Conservation (phyloP, 1,140 invertebrate species). For the Drosophila elegans region DNA sequence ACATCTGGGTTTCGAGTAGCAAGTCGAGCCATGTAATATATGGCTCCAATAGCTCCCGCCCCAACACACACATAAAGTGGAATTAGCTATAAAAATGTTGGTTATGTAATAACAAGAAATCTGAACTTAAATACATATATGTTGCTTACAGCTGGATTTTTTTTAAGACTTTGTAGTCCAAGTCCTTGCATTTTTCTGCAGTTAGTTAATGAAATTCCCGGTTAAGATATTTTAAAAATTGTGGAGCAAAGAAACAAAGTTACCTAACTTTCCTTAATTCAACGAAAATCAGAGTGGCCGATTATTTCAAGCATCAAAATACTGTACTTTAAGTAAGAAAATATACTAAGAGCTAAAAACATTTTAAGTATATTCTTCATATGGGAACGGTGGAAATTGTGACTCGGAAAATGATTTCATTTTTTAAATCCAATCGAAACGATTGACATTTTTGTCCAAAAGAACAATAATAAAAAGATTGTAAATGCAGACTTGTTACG, state of each 20-base stretch:
- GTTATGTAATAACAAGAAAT: neutral
- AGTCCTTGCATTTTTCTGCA: slow-evolving; percentile 3
- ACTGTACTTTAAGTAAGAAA: no score
- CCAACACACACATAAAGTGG: slow-evolving; percentile 11
- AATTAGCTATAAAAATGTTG: neutral
- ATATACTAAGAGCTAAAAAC: no score
- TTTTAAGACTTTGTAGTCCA: slow-evolving; percentile 7
- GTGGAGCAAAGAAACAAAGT: neutral
- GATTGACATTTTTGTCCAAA: no score
- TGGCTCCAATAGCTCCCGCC: slow-evolving; percentile 4
- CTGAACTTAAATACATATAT: neutral
- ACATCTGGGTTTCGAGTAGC: slow-evolving; percentile 6
- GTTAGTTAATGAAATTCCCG: no score
- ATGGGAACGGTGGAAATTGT: no score
- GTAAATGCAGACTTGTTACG: no score
- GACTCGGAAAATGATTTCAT: no score
- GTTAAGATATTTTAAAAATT: neutral
- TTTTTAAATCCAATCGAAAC: no score
- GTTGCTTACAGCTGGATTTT: slow-evolving; percentile 1
- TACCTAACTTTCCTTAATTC: neutral
- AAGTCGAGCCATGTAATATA: slow-evolving; percentile 4
- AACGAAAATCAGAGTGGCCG: neutral
- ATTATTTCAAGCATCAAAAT: neutral
- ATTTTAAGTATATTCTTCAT: no score
- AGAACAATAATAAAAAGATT: no score